A percentile compares a stretch with the other conserved stretches of the same genome.
These are phyloP conservation scores for Argyra leucocephala DNA, from an alignment of 2,888 invertebrate genomes.

Conservation along the genomic window DNA sequence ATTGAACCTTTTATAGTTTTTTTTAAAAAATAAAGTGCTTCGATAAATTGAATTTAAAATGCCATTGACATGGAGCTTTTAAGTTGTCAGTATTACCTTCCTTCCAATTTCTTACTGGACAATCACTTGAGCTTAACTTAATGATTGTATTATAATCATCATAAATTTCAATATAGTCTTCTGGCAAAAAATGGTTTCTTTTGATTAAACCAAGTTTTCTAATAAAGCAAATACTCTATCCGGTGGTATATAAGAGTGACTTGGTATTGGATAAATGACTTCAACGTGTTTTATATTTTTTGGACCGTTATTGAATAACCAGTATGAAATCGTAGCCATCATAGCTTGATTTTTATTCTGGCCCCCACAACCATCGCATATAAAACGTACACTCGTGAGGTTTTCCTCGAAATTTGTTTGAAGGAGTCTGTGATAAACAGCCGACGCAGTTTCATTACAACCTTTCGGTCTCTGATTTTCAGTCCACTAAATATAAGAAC, in stretches of 20 bases:
- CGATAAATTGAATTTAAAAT: slow-evolving; percentile 11
- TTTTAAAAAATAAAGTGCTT: neutral
- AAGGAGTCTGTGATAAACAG: slow-evolving; percentile 26
- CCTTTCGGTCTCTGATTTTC: slow-evolving; percentile 26
- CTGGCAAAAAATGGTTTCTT: slow-evolving; percentile 24
- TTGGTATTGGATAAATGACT: slow-evolving; percentile 28
- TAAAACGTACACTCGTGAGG: slow-evolving; percentile 26
- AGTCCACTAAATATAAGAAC: neutral
- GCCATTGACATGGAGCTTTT: slow-evolving; percentile 9
- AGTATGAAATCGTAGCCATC: slow-evolving; percentile 25
- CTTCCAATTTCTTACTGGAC: slow-evolving; percentile 12
- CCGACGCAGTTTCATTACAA: slow-evolving; percentile 31
- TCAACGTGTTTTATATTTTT: slow-evolving; percentile 23
- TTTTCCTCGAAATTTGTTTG: neutral
- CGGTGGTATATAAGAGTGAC: slow-evolving; percentile 30
- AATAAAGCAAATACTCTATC: slow-evolving; percentile 29
- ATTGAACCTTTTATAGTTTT: neutral
- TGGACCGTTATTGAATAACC: slow-evolving; percentile 24
- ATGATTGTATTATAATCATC: slow-evolving; percentile 13
- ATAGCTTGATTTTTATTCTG: slow-evolving; percentile 31
- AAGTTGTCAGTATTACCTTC: slow-evolving; percentile 8
- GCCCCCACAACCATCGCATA: slow-evolving; percentile 31
- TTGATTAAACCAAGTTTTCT: slow-evolving; percentile 25
- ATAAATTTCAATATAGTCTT: slow-evolving; percentile 25
- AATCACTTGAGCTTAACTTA: slow-evolving; percentile 12